Evolutionary conservation across 2,888 invertebrate species (phyloP).

Genomic region (Pterostichus madidus): DNA sequence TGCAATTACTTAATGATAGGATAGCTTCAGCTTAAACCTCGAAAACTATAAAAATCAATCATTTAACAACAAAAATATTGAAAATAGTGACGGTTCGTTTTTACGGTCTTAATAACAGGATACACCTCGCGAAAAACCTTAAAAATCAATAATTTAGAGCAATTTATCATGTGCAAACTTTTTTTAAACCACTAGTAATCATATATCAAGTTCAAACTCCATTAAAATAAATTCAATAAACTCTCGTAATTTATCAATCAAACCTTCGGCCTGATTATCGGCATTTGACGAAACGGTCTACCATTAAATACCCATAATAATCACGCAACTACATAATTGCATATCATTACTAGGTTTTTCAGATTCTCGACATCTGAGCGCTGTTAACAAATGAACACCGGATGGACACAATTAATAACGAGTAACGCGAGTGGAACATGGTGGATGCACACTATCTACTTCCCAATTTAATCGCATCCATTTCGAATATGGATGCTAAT

Average conservation of each 20-base stretch:
- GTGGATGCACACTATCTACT: too few species aligned
- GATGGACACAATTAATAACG: conserved; percentile 32
- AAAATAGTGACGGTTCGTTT: not conserved
- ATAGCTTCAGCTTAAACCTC: too few species aligned
- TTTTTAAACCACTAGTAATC: conserved; percentile 35
- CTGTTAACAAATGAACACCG: conserved; percentile 24
- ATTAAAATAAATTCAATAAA: conserved; percentile 52
- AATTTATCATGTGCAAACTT: conserved; percentile 41
- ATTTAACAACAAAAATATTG: too few species aligned
- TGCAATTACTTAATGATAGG: too few species aligned
- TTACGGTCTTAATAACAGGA: conserved; percentile 1
- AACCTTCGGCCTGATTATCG: conserved; percentile 31
- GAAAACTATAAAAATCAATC: too few species aligned
- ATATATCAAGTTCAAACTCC: conserved; percentile 32
- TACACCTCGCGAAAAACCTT: not conserved
- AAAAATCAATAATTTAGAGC: conserved; percentile 35
- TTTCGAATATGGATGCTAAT: too few species aligned
- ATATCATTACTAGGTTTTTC: conserved; percentile 37
- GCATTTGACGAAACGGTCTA: conserved; percentile 39
- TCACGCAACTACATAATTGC: conserved; percentile 51
- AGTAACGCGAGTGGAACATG: not conserved
- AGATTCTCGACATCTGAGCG: conserved; percentile 17
- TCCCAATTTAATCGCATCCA: too few species aligned
- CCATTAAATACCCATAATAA: conserved; percentile 41
- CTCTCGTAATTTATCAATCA: conserved; percentile 53